These are phyloP conservation scores for Philhelius pedissequus DNA, from an alignment of 2,888 invertebrate genomes.

Conservation along the genomic window DNA sequence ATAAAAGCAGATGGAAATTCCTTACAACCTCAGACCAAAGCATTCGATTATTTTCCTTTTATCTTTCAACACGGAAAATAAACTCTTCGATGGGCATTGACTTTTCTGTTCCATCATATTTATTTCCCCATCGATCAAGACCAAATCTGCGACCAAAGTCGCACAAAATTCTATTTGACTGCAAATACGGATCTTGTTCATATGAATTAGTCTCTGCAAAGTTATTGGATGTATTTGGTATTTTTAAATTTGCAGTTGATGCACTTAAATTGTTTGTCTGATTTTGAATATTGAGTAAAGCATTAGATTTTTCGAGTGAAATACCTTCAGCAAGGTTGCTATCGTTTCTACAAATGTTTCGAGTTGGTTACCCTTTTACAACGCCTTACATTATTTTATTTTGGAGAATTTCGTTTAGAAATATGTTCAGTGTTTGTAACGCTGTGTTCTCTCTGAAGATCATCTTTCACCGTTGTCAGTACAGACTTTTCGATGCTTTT, in stretches of 20 bases:
- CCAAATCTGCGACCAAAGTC: neutral
- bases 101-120: neutral
- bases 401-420: too few species aligned
- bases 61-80: conserved; percentile 7
- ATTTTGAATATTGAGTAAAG: neutral
- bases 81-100: neutral
- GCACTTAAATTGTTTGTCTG: neutral
- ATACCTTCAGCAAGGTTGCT: neutral
- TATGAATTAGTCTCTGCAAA: neutral
- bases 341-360: neutral
- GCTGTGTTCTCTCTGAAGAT: too few species aligned
- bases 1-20: conserved; percentile 13
- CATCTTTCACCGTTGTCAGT: too few species aligned
- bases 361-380: neutral
- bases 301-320: neutral
- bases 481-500: too few species aligned
- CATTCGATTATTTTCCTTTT: neutral
- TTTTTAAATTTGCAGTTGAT: neutral
- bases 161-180: neutral
- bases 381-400: too few species aligned
- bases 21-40: neutral
- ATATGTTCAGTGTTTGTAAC: too few species aligned
- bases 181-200: neutral
- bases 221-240: neutral
- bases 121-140: neutral